Conservation (phyloP, 2,888 invertebrate genomes). For the Brachyopa scutellaris region DNA sequence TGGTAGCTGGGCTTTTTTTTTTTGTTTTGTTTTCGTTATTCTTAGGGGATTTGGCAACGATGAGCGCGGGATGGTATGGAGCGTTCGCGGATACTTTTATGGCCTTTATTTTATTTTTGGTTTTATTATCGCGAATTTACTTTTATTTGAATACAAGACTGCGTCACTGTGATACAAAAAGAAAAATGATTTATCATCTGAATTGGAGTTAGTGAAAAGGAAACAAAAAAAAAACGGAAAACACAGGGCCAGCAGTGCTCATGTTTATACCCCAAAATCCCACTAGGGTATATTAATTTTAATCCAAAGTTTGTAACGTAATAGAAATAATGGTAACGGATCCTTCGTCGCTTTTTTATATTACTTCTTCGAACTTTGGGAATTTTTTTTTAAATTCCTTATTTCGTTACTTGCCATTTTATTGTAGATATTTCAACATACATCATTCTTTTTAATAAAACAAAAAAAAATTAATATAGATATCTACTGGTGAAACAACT, state of each 20-base stretch:
- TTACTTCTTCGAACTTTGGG: too few species aligned
- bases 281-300: too few species aligned
- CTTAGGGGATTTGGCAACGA: constrained; percentile 19
- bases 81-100: constrained; percentile 25
- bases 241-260: background rate
- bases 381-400: too few species aligned
- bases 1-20: constrained; percentile 9
- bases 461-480: too few species aligned
- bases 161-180: constrained; percentile 16
- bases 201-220: background rate
- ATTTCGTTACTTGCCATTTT: too few species aligned
- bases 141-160: constrained; percentile 33
- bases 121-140: constrained; percentile 35
- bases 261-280: background rate
- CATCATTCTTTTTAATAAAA: too few species aligned
- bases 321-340: too few species aligned
- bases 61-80: background rate
- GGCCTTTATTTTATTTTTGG: constrained; percentile 30
- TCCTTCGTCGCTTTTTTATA: too few species aligned
- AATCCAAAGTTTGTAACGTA: too few species aligned
- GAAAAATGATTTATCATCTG: constrained; percentile 14
- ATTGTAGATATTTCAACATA: too few species aligned
- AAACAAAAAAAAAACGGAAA: background rate
- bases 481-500: too few species aligned
- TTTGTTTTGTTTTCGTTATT: background rate